Evolutionary conservation across 2,113 vertebrate species (phyloP).

Genomic region (Micronycteris hirsuta): DNA sequence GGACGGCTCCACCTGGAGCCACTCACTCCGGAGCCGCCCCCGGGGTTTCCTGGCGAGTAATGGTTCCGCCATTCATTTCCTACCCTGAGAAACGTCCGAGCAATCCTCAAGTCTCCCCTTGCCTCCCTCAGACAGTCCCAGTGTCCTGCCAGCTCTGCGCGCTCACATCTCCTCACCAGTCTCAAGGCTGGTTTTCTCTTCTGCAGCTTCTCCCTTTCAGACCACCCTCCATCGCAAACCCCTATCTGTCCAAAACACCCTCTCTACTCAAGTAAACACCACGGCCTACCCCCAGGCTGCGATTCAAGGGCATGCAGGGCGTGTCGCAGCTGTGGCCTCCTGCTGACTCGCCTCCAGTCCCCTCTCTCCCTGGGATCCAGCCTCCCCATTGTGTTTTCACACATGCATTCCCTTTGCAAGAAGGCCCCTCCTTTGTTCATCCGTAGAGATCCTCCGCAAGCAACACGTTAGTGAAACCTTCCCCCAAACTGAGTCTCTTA

Average conservation of each 20-base stretch:
- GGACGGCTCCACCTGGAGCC: neutral
- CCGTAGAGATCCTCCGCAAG: neutral
- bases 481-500: neutral
- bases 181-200: neutral
- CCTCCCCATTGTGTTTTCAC: neutral
- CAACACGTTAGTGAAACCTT: neutral
- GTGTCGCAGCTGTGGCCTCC: neutral
- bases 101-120: neutral
- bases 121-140: neutral
- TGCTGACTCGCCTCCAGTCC: neutral
- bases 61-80: neutral
- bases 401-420: neutral
- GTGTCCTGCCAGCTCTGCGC: rapidly evolving
- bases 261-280: neutral
- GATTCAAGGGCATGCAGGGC: neutral
- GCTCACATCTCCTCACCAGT: neutral
- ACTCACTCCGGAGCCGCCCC: too few species aligned
- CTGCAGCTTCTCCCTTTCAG: neutral
- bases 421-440: neutral
- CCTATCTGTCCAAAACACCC: neutral
- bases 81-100: neutral
- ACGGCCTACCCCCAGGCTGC: neutral
- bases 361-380: neutral
- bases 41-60: neutral
- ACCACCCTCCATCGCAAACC: neutral